phyloP scores from a whole-genome alignment of 2,113 vertebrate genomes.

The Catagonus wagneri region DNA sequence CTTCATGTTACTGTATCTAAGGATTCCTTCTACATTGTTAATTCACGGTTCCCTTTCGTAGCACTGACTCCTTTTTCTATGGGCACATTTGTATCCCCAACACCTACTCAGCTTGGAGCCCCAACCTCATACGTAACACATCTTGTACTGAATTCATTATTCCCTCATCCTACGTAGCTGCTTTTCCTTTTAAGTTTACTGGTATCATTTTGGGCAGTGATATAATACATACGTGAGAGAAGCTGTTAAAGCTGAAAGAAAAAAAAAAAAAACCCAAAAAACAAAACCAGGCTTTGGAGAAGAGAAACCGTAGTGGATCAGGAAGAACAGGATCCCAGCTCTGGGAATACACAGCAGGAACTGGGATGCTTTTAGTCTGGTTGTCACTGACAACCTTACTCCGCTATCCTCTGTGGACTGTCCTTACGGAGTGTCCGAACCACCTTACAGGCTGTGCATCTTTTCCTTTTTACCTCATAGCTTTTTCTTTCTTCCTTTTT shows the following conservation, averaged over 20 bases:
- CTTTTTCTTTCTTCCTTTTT: no score
- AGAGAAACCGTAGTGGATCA: neutral
- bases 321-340: neutral
- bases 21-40: neutral
- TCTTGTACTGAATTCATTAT: neutral
- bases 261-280: neutral
- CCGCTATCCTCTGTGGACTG: neutral
- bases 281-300: neutral
- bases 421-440: neutral
- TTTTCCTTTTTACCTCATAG: neutral
- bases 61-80: neutral
- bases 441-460: neutral
- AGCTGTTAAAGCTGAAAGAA: neutral
- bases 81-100: no score
- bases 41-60: neutral
- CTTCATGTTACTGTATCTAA: neutral
- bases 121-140: neutral
- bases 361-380: no score
- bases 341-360: neutral
- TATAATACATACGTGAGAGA: neutral
- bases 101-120: neutral
- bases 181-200: neutral
- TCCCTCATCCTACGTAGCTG: neutral
- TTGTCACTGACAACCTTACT: no score
- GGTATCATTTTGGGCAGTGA: slow-evolving; percentile 23